Conservation (phyloP, 37 sponge, comb jelly and placozoan species). For the Geodia barretti region DNA sequence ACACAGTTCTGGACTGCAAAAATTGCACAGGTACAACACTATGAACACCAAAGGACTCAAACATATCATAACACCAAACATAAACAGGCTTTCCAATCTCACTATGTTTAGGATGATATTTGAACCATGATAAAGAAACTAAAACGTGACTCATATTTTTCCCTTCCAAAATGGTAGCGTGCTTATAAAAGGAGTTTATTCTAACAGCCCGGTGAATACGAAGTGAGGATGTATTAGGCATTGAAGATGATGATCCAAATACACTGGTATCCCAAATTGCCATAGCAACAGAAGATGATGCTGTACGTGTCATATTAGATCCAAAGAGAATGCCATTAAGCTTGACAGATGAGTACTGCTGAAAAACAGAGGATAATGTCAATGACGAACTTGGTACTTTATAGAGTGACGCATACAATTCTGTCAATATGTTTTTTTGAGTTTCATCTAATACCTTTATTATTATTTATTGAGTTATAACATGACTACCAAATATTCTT, state of each 20-base stretch:
- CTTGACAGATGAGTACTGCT: background rate
- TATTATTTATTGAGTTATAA: too few relatives aligned
- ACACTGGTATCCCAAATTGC: background rate
- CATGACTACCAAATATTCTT: conserved; percentile 16
- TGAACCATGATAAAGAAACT: background rate
- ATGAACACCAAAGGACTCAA: background rate
- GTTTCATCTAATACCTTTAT: too few relatives aligned
- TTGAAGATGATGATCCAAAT: background rate
- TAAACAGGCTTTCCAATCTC: background rate
- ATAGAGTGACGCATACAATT: conserved; percentile 8
- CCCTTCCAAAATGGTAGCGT: background rate
- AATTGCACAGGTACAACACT: background rate
- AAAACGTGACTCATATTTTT: background rate
- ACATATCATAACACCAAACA: background rate
- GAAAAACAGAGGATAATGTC: background rate
- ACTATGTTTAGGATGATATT: background rate
- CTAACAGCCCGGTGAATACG: background rate
- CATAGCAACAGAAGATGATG: background rate
- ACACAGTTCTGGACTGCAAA: background rate
- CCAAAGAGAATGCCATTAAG: background rate
- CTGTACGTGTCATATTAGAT: background rate
- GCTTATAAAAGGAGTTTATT: background rate
- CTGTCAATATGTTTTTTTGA: too few relatives aligned
- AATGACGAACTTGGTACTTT: conserved; percentile 8
- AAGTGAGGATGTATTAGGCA: background rate